A percentile compares a stretch with the other conserved stretches of the same genome.
These are phyloP conservation scores for Lacerta bilineata DNA, from an alignment of 2,797 vertebrate species.

Conservation along the genomic window DNA sequence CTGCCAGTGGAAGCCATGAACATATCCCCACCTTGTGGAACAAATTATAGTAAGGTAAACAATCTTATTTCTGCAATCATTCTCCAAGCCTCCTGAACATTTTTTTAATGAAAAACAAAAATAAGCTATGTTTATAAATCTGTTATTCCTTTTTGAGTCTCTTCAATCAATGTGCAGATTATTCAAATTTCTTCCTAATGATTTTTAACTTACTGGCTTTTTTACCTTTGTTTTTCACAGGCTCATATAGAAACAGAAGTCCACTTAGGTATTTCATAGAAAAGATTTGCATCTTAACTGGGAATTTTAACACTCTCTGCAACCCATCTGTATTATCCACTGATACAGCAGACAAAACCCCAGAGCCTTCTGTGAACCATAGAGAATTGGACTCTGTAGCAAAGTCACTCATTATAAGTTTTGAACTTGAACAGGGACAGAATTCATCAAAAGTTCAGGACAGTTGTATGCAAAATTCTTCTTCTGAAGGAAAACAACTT, in stretches of 20 bases:
- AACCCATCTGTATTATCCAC: slow-evolving; percentile 49
- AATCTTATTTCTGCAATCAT: background rate
- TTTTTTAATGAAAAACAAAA: background rate
- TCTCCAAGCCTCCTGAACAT: background rate
- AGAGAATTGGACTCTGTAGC: slow-evolving; percentile 81
- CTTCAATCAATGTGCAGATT: slow-evolving; percentile 2
- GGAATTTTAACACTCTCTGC: slow-evolving; percentile 76
- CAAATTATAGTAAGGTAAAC: background rate
- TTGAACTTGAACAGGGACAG: slow-evolving; percentile 68
- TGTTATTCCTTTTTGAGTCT: background rate
- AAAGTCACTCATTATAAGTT: slow-evolving; percentile 78
- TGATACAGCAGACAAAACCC: background rate
- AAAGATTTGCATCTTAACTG: slow-evolving; percentile 77
- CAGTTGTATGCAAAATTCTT: slow-evolving; percentile 38
- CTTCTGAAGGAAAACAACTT: slow-evolving; percentile 30
- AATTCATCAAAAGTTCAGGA: slow-evolving; percentile 26
- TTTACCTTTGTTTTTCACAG: slow-evolving; percentile 54
- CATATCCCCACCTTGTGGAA: background rate
- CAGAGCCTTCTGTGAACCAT: slow-evolving; percentile 35
- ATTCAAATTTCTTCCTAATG: background rate
- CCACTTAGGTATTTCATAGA: slow-evolving; percentile 67
- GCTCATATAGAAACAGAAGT: slow-evolving; percentile 43
- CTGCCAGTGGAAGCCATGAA: background rate
- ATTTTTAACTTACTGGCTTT: background rate
- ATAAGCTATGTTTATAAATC: background rate